phyloP scores from a whole-genome alignment of 2,113 vertebrate genomes.

The Lampris megalopsis region DNA sequence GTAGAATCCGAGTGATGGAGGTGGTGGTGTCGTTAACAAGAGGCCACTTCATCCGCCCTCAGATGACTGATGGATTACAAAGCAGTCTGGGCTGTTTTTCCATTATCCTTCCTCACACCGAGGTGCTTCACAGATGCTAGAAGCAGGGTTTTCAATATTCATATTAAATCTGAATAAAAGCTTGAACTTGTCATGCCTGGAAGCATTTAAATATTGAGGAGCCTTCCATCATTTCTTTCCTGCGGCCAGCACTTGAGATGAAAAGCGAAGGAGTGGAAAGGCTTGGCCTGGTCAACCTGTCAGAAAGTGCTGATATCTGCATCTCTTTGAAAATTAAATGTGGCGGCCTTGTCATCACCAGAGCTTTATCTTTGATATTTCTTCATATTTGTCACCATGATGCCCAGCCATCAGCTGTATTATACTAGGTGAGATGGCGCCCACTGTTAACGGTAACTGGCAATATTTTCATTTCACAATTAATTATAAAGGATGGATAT shows the following conservation, averaged over 20 bases:
- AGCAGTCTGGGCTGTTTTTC: conserved; percentile 17
- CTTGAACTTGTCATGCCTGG: conserved; percentile 68
- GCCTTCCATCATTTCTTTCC: conserved; percentile 75
- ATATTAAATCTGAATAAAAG: conserved; percentile 70
- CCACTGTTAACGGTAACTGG: conserved; percentile 54
- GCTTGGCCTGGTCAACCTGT: conserved; percentile 74
- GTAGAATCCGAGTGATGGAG: background rate
- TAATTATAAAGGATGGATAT: conserved; percentile 29
- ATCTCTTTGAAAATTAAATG: conserved; percentile 83
- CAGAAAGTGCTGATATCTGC: conserved; percentile 78
- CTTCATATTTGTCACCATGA: conserved; percentile 59
- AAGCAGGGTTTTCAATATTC: conserved; percentile 76
- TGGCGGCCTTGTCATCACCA: conserved; percentile 56
- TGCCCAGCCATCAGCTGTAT: conserved; percentile 46
- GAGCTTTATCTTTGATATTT: conserved; percentile 70
- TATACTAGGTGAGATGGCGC: conserved; percentile 37
- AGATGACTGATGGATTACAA: conserved; percentile 49
- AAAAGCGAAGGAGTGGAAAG: conserved; percentile 76
- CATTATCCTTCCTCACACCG: conserved; percentile 53
- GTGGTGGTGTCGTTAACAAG: conserved; percentile 28
- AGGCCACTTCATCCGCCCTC: conserved; percentile 40
- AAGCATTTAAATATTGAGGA: conserved; percentile 78
- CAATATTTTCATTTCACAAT: conserved; percentile 51
- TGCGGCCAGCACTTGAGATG: conserved; percentile 77
- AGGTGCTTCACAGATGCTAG: conserved; percentile 35